phyloP scores from a whole-genome alignment of 53 echinoderm and acorn worm species.

The Antedon mediterranea region DNA sequence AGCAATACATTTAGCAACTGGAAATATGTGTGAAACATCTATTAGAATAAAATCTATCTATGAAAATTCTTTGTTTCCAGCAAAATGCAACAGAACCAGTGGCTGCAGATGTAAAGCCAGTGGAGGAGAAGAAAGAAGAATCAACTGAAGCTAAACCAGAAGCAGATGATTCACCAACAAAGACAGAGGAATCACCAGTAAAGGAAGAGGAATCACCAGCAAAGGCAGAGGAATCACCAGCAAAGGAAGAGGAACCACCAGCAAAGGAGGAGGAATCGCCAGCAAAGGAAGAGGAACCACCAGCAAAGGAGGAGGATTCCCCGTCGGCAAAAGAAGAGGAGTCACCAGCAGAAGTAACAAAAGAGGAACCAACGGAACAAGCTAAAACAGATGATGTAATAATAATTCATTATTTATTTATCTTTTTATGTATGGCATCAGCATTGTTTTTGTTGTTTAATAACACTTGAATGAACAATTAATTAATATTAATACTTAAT shows the following conservation, averaged over 20 bases:
- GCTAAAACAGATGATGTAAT: neutral
- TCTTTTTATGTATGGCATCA: too few relatives aligned
- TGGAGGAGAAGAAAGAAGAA: slow-evolving; percentile 26
- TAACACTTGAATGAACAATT: too few relatives aligned
- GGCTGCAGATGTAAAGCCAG: neutral
- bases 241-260: neutral
- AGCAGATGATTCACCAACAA: neutral
- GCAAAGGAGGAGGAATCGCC: neutral
- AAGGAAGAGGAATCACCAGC: neutral
- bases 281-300: neutral
- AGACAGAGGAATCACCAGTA: neutral
- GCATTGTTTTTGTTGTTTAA: too few relatives aligned
- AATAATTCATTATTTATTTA: too few relatives aligned
- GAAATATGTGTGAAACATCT: too few relatives aligned
- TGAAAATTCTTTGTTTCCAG: too few relatives aligned
- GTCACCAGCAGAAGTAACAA: neutral
- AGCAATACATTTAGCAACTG: too few relatives aligned
- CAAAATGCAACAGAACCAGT: neutral
- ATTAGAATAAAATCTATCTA: too few relatives aligned
- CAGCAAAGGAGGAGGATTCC: neutral
- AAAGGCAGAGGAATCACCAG: neutral
- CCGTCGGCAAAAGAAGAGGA: neutral
- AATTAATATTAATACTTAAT: too few relatives aligned
- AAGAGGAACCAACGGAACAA: neutral
- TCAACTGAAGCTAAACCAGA: slow-evolving; percentile 24